Evolutionary conservation across 2,888 invertebrate species (phyloP), one percentile per base, ranked within the genome.

Genomic region (Argynnis bischoffii): DNA sequence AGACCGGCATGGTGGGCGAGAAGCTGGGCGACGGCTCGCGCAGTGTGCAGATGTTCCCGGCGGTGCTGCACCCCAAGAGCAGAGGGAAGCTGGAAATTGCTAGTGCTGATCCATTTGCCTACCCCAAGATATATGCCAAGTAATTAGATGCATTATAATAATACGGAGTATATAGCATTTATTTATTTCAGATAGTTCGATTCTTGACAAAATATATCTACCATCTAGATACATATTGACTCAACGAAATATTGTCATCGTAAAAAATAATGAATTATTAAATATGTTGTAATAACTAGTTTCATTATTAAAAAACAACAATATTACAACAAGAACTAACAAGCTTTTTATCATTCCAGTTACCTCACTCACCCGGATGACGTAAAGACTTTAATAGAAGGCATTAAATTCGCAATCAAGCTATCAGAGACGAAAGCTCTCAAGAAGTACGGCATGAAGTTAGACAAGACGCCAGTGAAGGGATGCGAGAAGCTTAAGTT

Each of bases 1-100:
- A 95, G 81, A 97, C 97, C 0, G 97, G 97, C 21, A 96, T 96
- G 94, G 97, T 97, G 5, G 97, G 97, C 0, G 97, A 97, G 83
- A 89, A 94, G 53, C 88, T 95, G 0, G 96, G 95, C 66, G 95
- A 95, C 76, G 94, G 94, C 61, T 95, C 95, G 14, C 90, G 97
- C 8, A 93, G 93, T 57, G 94, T 97, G 2, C 90, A 90, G 79
- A 95, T 97, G 61, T 96, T 97, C 69, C 97, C 97, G 0, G 95
- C 97, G 0, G 95, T 97, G 0, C 85, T 99, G 77, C 96, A 98
- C 79, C 98, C 99, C 0, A 96, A 96, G 82, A 98, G 98, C 74
- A 94, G 96, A 13, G 99, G 99, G 0, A 94, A 94, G 47, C 85
- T 96, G 4, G 95, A 95, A 74, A 93, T 99, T 35, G 94, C 93